Evolutionary conservation across 2,888 invertebrate genomes (phyloP).

Genomic region (Orthosia cruda): DNA sequence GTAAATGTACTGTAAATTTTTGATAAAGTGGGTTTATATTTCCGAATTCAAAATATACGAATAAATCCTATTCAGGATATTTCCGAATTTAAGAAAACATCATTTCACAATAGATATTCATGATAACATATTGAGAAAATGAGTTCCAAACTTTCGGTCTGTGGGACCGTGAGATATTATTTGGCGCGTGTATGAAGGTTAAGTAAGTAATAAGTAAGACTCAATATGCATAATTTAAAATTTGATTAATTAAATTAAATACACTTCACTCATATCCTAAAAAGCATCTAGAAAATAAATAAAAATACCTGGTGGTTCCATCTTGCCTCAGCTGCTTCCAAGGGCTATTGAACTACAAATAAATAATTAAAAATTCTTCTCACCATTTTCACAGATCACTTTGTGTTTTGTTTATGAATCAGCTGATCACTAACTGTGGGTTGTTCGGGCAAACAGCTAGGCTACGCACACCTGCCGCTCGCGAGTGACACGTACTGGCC

Average conservation of each 20-base stretch:
- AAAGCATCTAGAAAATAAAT: not conserved
- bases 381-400: constrained; percentile 66
- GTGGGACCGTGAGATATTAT: not conserved
- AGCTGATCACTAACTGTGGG: constrained; percentile 34
- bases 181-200: no score
- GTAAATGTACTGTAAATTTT: no score
- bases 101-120: no score
- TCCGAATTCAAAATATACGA: no score
- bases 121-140: no score
- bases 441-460: constrained; percentile 45
- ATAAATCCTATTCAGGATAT: no score
- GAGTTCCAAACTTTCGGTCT: no score
- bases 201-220: no score
- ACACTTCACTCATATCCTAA: not conserved
- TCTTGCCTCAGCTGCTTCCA: constrained; percentile 28
- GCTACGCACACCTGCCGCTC: constrained; percentile 68
- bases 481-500: constrained; percentile 72
- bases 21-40: no score
- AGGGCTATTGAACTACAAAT: constrained; percentile 23
- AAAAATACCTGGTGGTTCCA: constrained; percentile 38
- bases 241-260: not conserved
- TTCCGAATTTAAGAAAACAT: no score
- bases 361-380: constrained; percentile 48
- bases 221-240: not conserved
- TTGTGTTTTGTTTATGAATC: constrained; percentile 41